Evolutionary conservation across 2,113 vertebrate genomes (phyloP), one percentile per base, ranked within the genome.

Genomic region (Vidua chalybeata): DNA sequence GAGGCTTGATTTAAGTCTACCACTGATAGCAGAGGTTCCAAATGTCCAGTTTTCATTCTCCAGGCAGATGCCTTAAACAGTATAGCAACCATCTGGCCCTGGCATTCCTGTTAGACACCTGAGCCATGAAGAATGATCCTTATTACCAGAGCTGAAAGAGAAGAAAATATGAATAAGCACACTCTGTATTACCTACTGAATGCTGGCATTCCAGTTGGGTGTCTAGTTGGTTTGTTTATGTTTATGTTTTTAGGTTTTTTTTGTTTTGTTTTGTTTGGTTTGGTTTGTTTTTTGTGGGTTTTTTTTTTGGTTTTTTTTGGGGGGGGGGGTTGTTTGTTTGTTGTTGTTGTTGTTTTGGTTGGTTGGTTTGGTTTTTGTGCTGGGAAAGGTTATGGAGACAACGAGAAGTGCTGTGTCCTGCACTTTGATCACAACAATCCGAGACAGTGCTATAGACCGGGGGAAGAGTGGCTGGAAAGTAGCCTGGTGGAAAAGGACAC

Each of bases 371-470:
- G 2, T 31, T 37, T 52, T 55, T n/a, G 3, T 46, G 2, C 19
- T 82, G 54, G 27, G 13, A 23, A 46, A 46, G 16, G 11, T n/a
- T 41, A 8, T 46, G 9, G 20, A 61, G 16, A 26, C 9, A 54
- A 59, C 4, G 18, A 7, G 4, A 46, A 52, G 6, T 8, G 2
- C 5, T 75, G 20, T 15, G 16, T 54, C 39, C n/a, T n/a, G 4
- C 5, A 21, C n/a, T 46, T 61, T 22, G 39, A 17, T 46, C 11
- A 26, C 28, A 54, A 10, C 15, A 39, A 54, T 33, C 7, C 3
- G 2, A 33, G 43, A 31, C 19, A 74, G 18, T 39, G 22, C 10
- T 14, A 28, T 13, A 52, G 54, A 11, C 11, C 1, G 0, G 5
- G 7, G 11, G 4, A 52, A 67, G 33, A 30, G 19, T 33, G 45